A percentile compares a stretch with the other conserved stretches of the same genome.
Conservation (phyloP, 1,140 invertebrate genomes). For the Chrysoperla carnea region DNA sequence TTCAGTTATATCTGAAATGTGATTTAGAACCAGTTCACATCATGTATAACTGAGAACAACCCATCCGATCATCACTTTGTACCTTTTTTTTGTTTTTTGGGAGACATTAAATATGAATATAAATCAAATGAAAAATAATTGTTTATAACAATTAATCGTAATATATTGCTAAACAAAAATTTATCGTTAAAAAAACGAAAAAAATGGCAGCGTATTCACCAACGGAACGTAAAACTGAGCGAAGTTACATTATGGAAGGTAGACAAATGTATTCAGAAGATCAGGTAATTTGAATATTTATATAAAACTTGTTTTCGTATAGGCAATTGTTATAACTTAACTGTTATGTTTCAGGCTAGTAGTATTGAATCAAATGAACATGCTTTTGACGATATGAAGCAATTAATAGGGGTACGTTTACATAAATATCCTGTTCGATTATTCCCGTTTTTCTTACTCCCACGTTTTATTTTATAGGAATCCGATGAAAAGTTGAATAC, state of each 20-base stretch:
- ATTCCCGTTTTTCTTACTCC: neutral
- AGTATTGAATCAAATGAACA: conserved; percentile 32
- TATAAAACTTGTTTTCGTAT: neutral
- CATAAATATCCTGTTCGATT: neutral
- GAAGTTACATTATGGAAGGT: conserved; percentile 12
- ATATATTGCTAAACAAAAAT: no score
- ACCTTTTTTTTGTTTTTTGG: no score
- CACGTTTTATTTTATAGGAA: conserved; percentile 14
- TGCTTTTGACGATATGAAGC: conserved; percentile 34
- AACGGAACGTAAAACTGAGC: conserved; percentile 7
- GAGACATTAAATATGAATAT: no score
- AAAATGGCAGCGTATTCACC: no score
- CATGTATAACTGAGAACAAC: no score
- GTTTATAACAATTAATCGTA: no score
- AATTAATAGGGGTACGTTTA: conserved; percentile 28
- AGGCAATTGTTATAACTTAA: neutral
- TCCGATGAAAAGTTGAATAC: conserved; percentile 33
- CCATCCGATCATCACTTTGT: no score
- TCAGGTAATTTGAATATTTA: conserved; percentile 7
- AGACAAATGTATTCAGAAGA: conserved; percentile 9
- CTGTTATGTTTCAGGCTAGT: conserved; percentile 20
- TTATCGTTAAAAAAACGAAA: no score
- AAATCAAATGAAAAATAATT: no score
- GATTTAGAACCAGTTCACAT: no score
- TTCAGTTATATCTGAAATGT: no score